phyloP scores from a whole-genome alignment of 2,113 vertebrate genomes.

The Uropsilus gracilis region DNA sequence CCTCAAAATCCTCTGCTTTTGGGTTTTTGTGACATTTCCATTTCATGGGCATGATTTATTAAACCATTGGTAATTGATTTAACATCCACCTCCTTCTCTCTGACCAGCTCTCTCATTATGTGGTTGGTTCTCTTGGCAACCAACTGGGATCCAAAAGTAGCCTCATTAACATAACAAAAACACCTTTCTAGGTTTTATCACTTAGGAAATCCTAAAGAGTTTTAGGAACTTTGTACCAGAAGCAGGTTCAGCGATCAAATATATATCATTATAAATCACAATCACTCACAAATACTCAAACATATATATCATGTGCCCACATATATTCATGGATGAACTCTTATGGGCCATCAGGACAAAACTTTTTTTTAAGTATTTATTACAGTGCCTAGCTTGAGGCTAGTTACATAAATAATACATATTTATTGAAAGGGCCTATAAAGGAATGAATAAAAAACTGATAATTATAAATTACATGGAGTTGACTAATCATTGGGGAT shows the following conservation, averaged over 20 bases:
- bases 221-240: not conserved
- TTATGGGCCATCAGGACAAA: not conserved
- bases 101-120: not conserved
- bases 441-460: not conserved
- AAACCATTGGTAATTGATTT: not conserved
- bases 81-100: not conserved
- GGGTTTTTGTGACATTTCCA: not conserved
- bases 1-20: not conserved
- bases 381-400: not conserved
- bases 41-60: not conserved
- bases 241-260: not conserved
- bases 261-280: not conserved
- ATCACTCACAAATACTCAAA: not conserved
- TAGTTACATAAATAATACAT: not conserved
- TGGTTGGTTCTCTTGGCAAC: not conserved
- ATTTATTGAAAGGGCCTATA: not conserved
- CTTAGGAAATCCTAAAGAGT: not conserved
- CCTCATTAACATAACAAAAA: not conserved
- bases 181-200: not conserved
- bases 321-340: not conserved
- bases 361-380: not conserved
- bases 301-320: no score
- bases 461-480: not conserved
- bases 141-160: not conserved
- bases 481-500: not conserved